Percentiles rank a stretch among this genome's conserved stretches.
Conservation (phyloP, 2,113 vertebrate genomes). For the Eretmodus cyanostictus region DNA sequence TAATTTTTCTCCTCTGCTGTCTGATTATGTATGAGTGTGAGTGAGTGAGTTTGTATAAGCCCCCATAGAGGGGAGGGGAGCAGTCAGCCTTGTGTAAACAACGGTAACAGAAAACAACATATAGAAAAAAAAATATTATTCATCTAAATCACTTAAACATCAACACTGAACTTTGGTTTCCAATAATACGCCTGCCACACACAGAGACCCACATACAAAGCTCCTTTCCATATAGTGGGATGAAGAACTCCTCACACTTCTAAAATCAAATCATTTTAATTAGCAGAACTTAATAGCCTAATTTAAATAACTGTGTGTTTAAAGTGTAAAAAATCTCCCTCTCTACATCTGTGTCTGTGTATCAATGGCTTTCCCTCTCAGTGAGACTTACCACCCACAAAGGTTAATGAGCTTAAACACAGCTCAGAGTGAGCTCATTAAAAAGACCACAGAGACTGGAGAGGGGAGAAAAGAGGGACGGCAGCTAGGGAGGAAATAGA, state of each 20-base stretch:
- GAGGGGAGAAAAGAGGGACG: conserved; percentile 13
- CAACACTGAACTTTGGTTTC: neutral
- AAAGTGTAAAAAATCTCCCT: conserved; percentile 15
- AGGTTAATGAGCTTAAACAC: conserved; percentile 88
- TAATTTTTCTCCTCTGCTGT: neutral
- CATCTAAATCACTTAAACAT: neutral
- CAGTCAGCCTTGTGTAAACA: neutral
- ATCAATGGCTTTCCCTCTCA: conserved; percentile 52
- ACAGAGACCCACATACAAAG: neutral
- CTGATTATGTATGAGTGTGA: neutral
- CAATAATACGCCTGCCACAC: neutral
- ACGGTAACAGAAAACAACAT: neutral
- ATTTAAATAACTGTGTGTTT: neutral
- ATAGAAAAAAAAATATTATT: neutral
- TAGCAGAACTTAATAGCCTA: neutral
- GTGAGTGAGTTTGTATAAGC: neutral
- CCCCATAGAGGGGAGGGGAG: neutral
- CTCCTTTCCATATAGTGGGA: neutral
- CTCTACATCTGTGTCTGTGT: conserved; percentile 28
- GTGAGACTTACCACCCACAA: conserved; percentile 70
- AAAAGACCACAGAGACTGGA: conserved; percentile 58
- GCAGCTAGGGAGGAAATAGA: neutral
- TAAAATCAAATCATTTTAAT: neutral
- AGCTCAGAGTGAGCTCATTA: conserved; percentile 86
- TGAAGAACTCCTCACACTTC: neutral